phyloP scores from a whole-genome alignment of 2,113 vertebrate genomes.

The Melanotaenia duboulayi region DNA sequence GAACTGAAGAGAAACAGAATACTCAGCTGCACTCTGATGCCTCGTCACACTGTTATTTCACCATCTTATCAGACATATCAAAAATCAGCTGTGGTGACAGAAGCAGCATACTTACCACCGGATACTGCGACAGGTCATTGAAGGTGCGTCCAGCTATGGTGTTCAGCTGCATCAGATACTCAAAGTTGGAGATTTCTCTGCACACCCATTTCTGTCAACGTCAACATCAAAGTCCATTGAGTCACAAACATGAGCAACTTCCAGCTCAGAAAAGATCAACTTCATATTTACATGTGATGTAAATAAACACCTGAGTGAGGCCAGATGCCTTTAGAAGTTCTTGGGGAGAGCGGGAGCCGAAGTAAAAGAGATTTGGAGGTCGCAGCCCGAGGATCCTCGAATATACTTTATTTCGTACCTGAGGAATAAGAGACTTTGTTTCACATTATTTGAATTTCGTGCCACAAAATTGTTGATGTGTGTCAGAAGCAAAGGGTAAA shows the following conservation, averaged over 20 bases:
- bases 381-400: constrained; percentile 90
- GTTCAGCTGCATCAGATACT: constrained; percentile 98
- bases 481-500: not conserved
- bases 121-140: constrained; percentile 97
- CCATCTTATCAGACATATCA: not conserved
- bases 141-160: constrained; percentile 96
- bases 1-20: constrained; percentile 81
- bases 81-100: not conserved
- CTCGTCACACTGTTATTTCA: not conserved
- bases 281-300: not conserved
- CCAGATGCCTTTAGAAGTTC: constrained; percentile 95
- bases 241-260: not conserved
- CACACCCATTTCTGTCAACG: constrained; percentile 93
- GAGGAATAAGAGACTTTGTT: not conserved
- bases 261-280: not conserved
- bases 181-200: constrained; percentile 98
- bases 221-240: constrained; percentile 2
- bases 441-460: not conserved
- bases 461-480: no score
- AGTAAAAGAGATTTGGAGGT: constrained; percentile 90
- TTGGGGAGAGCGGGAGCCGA: constrained; percentile 93
- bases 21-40: constrained; percentile 3
- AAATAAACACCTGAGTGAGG: constrained; percentile 90
- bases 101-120: constrained; percentile 87
- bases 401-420: constrained; percentile 96